Evolutionary conservation across 2,113 vertebrate species (phyloP), one percentile per base, ranked within the genome.

Genomic region (Megaceryle maxima): DNA sequence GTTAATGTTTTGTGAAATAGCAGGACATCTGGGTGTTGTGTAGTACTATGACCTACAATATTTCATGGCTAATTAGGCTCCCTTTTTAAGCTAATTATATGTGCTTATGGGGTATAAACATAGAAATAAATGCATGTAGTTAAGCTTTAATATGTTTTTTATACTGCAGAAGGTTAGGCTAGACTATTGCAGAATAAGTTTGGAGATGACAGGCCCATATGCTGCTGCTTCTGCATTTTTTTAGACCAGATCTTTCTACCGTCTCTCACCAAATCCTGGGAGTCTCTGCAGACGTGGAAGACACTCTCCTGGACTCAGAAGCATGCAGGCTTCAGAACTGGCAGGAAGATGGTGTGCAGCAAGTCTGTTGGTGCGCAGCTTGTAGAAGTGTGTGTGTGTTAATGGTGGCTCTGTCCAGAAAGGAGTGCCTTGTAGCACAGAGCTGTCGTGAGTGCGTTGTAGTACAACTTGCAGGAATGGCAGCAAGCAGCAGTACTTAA

Each of bases 141-240:
- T 96, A 80, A 84, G 88, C 81, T 91, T 88, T 94, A 79, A 84
- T 95, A 21, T 50, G 79, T 70, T 90, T 93, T 86, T 82, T 48
- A 66, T 92, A 46, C 64, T 84, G 37, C 86, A 60, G 88, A 95
- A 95, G 95, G 94, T 88, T 91, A 95, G 74, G 8, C 83, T 79
- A 76, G 25, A 66, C 87, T 84, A 33, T 66, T 88, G 69, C 80
- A 87, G 77, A 92, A 33, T 78, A 75, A 41, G 31, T 84, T 90
- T 82, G 90, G 62, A 93, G 88, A 95, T 95, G 92, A 96, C 96
- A 96, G 87, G 80, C 77, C 90, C 96, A 95, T 96, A 97, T 97
- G 96, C 48, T 96, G 66, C 88, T 93, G 33, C 94, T 96, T 97
- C 95, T 97, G 96, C n/a, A 51, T 94, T 94, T 77, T 77, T 95